Percentiles rank a stretch among this genome's conserved stretches.
Conservation (phyloP, 1,140 invertebrate species). For the Sycobia sp. region DNA sequence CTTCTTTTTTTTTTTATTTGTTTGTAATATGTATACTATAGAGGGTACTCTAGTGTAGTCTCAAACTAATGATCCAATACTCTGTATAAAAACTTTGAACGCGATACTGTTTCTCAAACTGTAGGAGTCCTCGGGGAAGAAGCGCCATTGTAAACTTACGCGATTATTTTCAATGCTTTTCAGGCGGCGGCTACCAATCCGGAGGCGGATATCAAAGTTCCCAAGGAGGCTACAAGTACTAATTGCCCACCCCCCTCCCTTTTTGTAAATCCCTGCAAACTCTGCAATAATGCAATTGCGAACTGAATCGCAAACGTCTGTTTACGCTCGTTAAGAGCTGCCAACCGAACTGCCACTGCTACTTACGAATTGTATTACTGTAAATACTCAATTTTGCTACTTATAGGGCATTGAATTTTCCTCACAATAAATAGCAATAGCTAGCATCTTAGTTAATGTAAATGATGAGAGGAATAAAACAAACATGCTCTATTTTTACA, state of each 20-base stretch:
- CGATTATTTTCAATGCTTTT: too few species aligned
- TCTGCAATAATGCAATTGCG: not conserved
- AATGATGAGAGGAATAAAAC: not conserved
- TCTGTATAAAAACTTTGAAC: too few species aligned
- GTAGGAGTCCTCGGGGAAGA: too few species aligned
- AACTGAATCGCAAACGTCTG: not conserved
- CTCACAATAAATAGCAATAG: not conserved
- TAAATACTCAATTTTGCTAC: constrained; percentile 29
- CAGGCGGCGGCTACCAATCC: constrained; percentile 24
- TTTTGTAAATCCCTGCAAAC: not conserved
- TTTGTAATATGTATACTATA: too few species aligned
- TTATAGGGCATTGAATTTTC: constrained; percentile 23
- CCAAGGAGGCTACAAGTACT: constrained; percentile 34
- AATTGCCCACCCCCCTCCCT: not conserved
- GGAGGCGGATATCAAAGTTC: constrained; percentile 20
- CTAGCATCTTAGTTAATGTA: not conserved
- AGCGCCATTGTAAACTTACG: too few species aligned
- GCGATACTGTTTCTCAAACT: too few species aligned
- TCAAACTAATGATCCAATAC: too few species aligned
- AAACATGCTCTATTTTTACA: not conserved
- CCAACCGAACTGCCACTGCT: constrained; percentile 29
- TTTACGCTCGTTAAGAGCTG: constrained; percentile 15
- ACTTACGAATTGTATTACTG: constrained; percentile 21
- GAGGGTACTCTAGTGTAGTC: too few species aligned
- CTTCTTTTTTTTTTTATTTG: not conserved